These are phyloP conservation scores for Xenops minutus DNA, from an alignment of 2,797 vertebrate genomes.

Conservation along the genomic window DNA sequence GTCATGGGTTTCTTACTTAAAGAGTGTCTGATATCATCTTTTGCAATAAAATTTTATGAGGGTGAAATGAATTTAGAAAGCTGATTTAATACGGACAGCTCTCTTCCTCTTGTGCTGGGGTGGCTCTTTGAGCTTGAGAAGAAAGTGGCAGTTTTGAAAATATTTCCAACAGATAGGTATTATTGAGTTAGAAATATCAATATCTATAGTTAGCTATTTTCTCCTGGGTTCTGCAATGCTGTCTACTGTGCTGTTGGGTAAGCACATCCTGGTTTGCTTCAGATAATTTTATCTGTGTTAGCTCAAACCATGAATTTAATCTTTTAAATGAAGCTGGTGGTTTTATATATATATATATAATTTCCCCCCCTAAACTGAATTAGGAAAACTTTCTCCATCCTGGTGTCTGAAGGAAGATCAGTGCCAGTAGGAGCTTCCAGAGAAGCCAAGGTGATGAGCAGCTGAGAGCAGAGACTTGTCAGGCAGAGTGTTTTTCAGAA, in stretches of 20 bases:
- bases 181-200: background rate
- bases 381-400: background rate
- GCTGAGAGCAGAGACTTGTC: background rate
- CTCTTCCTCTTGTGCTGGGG: background rate
- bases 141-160: constrained; percentile 1
- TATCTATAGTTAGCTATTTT: background rate
- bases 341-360: background rate
- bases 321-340: background rate
- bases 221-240: background rate
- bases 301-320: background rate
- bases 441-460: background rate
- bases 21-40: constrained; percentile 51
- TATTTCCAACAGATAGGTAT: background rate
- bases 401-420: background rate
- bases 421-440: background rate
- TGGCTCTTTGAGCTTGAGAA: background rate
- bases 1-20: constrained; percentile 62
- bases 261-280: background rate
- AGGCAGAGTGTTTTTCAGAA: background rate
- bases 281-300: background rate
- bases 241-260: background rate
- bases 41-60: constrained; percentile 59
- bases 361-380: background rate
- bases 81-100: constrained; percentile 37
- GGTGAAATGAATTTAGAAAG: constrained; percentile 48